phyloP scores from a whole-genome alignment of 1,140 invertebrate species.

The Anthonomus grandis region DNA sequence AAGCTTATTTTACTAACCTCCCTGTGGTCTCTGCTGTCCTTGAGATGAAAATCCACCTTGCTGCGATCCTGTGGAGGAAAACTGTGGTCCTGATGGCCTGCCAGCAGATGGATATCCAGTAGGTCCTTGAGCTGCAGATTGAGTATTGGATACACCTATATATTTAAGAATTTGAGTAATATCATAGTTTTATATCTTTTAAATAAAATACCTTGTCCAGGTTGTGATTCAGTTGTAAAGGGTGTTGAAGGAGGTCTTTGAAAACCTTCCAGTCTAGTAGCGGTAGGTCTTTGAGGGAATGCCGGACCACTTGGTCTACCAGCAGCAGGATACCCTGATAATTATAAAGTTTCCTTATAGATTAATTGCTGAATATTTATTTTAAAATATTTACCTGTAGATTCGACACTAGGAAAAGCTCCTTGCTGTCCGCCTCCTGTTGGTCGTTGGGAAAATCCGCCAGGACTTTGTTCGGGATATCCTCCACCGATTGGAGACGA shows the following conservation, averaged over 20 bases:
- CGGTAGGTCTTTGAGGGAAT: constrained; percentile 18
- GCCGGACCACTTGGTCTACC: constrained; percentile 18
- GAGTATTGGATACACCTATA: too few species aligned
- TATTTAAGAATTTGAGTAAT: too few species aligned
- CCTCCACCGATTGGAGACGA: constrained; percentile 5
- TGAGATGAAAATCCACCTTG: neutral
- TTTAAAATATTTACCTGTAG: constrained; percentile 5
- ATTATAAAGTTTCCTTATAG: neutral
- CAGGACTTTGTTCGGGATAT: constrained; percentile 1
- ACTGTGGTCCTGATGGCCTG: constrained; percentile 28
- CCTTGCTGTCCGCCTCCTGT: neutral
- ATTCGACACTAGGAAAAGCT: neutral
- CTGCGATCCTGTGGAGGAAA: constrained; percentile 32
- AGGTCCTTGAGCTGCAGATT: constrained; percentile 14
- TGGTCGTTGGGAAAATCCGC: constrained; percentile 11
- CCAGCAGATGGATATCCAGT: constrained; percentile 23
- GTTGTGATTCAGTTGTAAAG: constrained; percentile 3
- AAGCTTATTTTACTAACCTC: too few species aligned
- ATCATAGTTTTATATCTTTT: too few species aligned
- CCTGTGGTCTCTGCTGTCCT: neutral
- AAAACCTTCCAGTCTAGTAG: too few species aligned
- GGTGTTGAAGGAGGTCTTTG: too few species aligned
- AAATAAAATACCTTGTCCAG: constrained; percentile 1
- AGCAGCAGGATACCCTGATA: constrained; percentile 10
- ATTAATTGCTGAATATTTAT: neutral